Base-by-base conservation (phyloP, 2,888 invertebrate species). In the Xylota segnis region DNA sequence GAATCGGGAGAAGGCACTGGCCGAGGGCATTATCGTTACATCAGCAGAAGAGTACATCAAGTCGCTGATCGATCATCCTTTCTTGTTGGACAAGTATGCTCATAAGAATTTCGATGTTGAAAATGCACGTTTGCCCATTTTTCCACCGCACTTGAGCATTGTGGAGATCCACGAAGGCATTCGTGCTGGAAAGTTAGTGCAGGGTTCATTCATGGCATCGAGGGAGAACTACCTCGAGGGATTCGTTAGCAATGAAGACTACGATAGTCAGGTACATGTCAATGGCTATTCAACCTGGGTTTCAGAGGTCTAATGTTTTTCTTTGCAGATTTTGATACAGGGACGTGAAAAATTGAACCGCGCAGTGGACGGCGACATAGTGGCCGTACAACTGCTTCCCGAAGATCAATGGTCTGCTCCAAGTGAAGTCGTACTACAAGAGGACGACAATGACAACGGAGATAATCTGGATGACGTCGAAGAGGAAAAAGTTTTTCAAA, bases 151-250 rank as follows among this genome's bases (percentile, higher is more conserved):
- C 92, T 93, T 97, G 79, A 95, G 96, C 0, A 95, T 96, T 0
- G 93, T 94, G 0, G 95, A 96, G 90, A 93, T 99, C 16, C 96
- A 97, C 82, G 93, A 94, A 0, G 98, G 98, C 0, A 94, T 99
- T 52, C 96, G 96, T 89, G 94, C 93, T 83, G 97, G 97, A 0
- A 94, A 94, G 88, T 93, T 96, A 5, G 91, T 95, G 47, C 98
- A 97, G 90, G 98, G 98, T 0, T 94, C 95, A 0, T 97, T 96
- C 90, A 94, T 95, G 90, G 97, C 98, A 0, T 98, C 98, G 0
- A 94, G 97, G 66, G 98, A 98, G 90, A 99, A 99, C 92, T 99
- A 97, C 90, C 93, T 98, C 12, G 99, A 99, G 92, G 99, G 98
- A 9, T 95, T 94, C 83, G 97, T 97, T 7, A 95, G 94, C 91